Percentiles rank a stretch among this genome's conserved stretches.
phyloP scores from a whole-genome alignment of 2,113 vertebrate genomes.

The Triplophysa tibetana region DNA sequence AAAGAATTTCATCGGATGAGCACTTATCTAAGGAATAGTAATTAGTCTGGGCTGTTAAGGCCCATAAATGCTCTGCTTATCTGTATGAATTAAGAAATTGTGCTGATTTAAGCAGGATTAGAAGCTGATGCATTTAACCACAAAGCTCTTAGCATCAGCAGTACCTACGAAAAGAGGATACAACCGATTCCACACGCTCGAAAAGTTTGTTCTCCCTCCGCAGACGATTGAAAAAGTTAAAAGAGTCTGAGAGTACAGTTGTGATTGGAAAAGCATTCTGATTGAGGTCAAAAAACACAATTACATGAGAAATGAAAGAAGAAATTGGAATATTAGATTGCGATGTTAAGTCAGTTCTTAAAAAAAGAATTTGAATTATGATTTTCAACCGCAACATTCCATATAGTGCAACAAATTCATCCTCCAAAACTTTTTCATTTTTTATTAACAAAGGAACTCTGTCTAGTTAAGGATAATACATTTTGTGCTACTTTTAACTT shows the following conservation, averaged over 20 bases:
- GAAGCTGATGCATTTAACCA: slow-evolving; percentile 61
- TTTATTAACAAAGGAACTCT: too few relatives aligned
- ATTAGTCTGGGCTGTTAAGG: slow-evolving; percentile 70
- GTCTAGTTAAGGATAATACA: too few relatives aligned
- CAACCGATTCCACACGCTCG: slow-evolving; percentile 51
- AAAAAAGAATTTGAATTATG: slow-evolving; percentile 16
- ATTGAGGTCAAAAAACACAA: slow-evolving; percentile 20
- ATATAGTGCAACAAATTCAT: neutral
- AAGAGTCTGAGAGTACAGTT: slow-evolving; percentile 23
- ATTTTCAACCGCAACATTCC: neutral
- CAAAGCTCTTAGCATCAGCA: slow-evolving; percentile 73
- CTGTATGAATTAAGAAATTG: slow-evolving; percentile 70
- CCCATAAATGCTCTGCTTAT: slow-evolving; percentile 73
- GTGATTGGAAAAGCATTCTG: slow-evolving; percentile 7
- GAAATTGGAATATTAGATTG: neutral
- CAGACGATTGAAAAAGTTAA: neutral
- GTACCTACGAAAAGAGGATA: slow-evolving; percentile 63
- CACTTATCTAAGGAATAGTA: slow-evolving; percentile 77
- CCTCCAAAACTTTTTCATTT: neutral
- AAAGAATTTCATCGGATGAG: slow-evolving; percentile 73
- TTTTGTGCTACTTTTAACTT: too few relatives aligned
- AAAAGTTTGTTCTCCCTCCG: slow-evolving; percentile 31
- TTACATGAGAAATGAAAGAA: slow-evolving; percentile 6
- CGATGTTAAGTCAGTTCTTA: neutral
- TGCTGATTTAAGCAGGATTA: slow-evolving; percentile 79